These are phyloP conservation scores for Anableps anableps DNA, from an alignment of 2,797 vertebrate species.

Conservation along the genomic window DNA sequence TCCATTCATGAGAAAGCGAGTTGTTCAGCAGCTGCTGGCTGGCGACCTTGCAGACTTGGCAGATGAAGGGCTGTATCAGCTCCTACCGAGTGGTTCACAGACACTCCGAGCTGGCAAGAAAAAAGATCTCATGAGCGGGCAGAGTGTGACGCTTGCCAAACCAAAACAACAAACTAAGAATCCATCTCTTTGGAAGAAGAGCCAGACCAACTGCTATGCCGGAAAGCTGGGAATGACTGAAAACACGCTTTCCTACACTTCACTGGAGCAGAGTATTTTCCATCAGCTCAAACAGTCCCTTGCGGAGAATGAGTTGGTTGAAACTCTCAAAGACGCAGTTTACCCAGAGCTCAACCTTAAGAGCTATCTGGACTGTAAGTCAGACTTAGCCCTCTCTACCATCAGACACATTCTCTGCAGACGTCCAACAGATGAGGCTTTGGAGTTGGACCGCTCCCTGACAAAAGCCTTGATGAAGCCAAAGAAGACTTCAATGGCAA, in stretches of 20 bases:
- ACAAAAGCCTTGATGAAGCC: conserved; percentile 62
- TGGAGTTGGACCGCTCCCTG: conserved; percentile 75
- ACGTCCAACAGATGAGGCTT: conserved; percentile 72
- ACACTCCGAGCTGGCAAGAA: conserved; percentile 53
- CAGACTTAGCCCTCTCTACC: conserved; percentile 77
- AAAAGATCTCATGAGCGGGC: conserved; percentile 50
- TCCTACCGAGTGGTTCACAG: conserved; percentile 67
- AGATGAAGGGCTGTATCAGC: conserved; percentile 75
- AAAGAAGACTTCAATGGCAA: conserved; percentile 38
- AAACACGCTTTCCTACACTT: conserved; percentile 68
- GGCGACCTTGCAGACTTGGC: conserved; percentile 82
- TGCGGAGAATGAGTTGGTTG: conserved; percentile 58
- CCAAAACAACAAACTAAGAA: conserved; percentile 59
- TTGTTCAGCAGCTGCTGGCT: conserved; percentile 79
- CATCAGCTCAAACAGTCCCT: conserved; percentile 64
- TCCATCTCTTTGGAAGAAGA: conserved; percentile 55
- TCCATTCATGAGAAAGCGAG: conserved; percentile 67
- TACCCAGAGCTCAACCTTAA: conserved; percentile 81
- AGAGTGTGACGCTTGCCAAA: conserved; percentile 45
- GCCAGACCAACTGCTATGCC: conserved; percentile 34
- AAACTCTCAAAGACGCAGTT: conserved; percentile 70
- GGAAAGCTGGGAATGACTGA: conserved; percentile 59
- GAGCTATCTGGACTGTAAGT: conserved; percentile 82
- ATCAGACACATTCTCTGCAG: conserved; percentile 74
- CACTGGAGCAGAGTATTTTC: conserved; percentile 70